These are phyloP conservation scores for Pangasius larnaudii DNA, from an alignment of 2,797 vertebrate genomes.

Conservation along the genomic window DNA sequence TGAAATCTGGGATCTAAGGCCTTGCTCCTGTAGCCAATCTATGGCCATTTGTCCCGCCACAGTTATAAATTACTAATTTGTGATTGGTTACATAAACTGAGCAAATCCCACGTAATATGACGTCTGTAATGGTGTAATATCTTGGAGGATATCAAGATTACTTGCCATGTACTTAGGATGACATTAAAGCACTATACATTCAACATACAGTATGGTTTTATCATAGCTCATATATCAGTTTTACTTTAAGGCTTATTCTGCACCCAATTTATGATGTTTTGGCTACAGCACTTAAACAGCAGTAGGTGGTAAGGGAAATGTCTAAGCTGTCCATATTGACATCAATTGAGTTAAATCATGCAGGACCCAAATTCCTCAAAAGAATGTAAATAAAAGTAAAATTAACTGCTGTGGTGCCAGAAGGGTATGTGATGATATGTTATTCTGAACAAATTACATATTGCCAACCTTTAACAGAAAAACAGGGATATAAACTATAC, in stretches of 20 bases:
- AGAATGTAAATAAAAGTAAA: slow-evolving; percentile 63
- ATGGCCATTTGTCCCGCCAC: slow-evolving; percentile 19
- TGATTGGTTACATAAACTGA: slow-evolving; percentile 15
- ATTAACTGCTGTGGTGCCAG: slow-evolving; percentile 45
- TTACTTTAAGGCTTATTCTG: background rate
- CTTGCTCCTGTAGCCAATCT: slow-evolving; percentile 29
- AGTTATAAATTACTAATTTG: slow-evolving; percentile 31
- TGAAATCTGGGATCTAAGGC: slow-evolving; percentile 44
- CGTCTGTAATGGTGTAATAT: slow-evolving; percentile 4
- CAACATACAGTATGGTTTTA: background rate
- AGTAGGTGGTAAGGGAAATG: slow-evolving; percentile 55
- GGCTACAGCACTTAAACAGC: slow-evolving; percentile 12
- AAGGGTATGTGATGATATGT: slow-evolving; percentile 26
- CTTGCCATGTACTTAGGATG: background rate
- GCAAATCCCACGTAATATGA: slow-evolving; percentile 14
- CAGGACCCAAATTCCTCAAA: slow-evolving; percentile 58
- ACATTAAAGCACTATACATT: slow-evolving; percentile 13
- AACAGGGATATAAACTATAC: background rate
- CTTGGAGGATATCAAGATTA: slow-evolving; percentile 1
- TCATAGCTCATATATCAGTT: slow-evolving; percentile 11
- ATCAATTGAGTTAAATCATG: slow-evolving; percentile 62
- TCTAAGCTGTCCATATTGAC: slow-evolving; percentile 65
- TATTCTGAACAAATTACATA: background rate
- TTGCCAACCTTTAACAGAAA: background rate
- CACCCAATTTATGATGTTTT: background rate